These are phyloP conservation scores for Lucinisca nassula DNA, from an alignment of 2,888 invertebrate species.

Conservation along the genomic window DNA sequence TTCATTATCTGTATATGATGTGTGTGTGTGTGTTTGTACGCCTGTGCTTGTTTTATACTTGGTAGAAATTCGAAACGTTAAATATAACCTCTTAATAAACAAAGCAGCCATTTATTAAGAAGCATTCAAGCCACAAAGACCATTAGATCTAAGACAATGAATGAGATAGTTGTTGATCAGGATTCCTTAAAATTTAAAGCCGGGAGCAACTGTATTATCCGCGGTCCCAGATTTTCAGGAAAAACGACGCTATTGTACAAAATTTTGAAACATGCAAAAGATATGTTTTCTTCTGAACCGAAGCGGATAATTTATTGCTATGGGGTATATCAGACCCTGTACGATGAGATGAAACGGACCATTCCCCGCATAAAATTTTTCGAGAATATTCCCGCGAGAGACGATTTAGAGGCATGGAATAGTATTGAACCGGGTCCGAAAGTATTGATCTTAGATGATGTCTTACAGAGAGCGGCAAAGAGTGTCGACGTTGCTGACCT, in stretches of 20 bases:
- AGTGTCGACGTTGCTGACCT: constrained; percentile 19
- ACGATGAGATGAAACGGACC: background rate
- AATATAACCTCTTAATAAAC: too few relatives aligned
- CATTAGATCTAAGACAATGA: too few relatives aligned
- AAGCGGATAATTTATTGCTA: constrained; percentile 1
- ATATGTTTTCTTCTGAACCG: background rate
- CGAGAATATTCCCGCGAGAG: constrained; percentile 27
- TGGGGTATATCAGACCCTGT: background rate
- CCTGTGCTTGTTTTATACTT: too few relatives aligned
- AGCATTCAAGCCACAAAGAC: too few relatives aligned
- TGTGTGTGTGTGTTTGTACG: too few relatives aligned
- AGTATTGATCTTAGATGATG: constrained; percentile 36
- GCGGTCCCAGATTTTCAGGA: background rate
- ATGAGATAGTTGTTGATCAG: too few relatives aligned
- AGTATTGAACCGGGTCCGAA: constrained; percentile 27
- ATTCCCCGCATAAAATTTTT: background rate
- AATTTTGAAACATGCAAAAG: background rate
- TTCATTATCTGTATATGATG: too few relatives aligned
- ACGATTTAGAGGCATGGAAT: constrained; percentile 35
- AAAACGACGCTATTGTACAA: background rate
- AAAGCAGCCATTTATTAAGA: too few relatives aligned
- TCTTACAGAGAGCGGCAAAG: constrained; percentile 25
- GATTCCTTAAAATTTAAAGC: too few relatives aligned
- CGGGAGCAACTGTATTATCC: background rate
- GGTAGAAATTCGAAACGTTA: too few relatives aligned